Base-by-base conservation (phyloP, 2,113 vertebrate genomes). In the Brachirus orientalis region DNA sequence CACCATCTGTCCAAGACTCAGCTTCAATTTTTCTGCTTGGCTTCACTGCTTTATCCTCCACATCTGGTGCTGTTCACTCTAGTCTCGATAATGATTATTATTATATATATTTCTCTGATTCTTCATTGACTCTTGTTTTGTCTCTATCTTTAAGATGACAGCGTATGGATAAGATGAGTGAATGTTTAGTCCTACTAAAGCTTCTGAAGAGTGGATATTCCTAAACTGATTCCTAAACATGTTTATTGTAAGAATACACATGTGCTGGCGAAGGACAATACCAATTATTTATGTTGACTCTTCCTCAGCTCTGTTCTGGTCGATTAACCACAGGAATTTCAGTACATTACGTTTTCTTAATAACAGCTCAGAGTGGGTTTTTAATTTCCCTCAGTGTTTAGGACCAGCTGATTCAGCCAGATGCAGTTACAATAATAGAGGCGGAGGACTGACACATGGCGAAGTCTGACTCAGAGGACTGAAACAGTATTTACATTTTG, bases 401-500 rank as follows among this genome's bases (percentile, higher is more conserved):
- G 20, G 40, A 55, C 33, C n/a, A 19, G 14, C 1, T 35, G 43
- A 75, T 63, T 12, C 37, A 41, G 63, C 68, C 64, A 65, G 54
- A 37, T 52, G 44, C 19, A 17, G 17, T 6, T 36, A 35, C 40
- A 51, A 33, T 51, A 45, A 76, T 40, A 22, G 50, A 37, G 33
- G 61, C 17, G 14, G 53, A 72, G 38, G 41, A 56, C 62, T 41
- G 65, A 53, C 56, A 52, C 40, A 38, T n/a, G 51, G 20, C 43
- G 20, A 51, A 37, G 44, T 60, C 55, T 66, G 54, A 69, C 53
- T 80, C 70, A 58, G 41, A 47, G 9, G 52, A 51, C 48, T 48
- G 35, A 64, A 71, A 71, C 68, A 35, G 20, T 73, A 63, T 75
- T 69, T 75, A 54, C 79, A 82, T 61, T 82, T 54, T 66, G 64